phyloP scores from a whole-genome alignment of 2,797 vertebrate genomes.

The Catharus ustulatus region DNA sequence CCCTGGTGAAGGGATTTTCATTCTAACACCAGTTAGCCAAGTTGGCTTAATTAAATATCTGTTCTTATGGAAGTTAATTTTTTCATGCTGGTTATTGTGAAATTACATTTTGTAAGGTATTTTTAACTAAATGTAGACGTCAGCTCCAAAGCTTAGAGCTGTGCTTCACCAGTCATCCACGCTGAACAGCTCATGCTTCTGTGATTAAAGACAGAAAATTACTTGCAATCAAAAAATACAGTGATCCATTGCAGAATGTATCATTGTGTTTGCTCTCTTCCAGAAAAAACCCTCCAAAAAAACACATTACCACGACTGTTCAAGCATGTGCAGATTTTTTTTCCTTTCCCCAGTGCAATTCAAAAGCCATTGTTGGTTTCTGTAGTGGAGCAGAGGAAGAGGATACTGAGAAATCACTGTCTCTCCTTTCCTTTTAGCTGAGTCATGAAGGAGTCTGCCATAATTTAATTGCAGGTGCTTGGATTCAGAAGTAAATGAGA shows the following conservation, averaged over 20 bases:
- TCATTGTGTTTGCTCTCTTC: not conserved
- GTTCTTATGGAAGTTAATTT: not conserved
- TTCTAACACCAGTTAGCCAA: not conserved
- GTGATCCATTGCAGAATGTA: not conserved
- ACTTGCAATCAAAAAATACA: not conserved
- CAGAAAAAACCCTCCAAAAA: not conserved
- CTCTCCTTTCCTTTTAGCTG: slow-evolving; percentile 52
- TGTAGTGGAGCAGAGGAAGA: slow-evolving; percentile 18
- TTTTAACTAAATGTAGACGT: not conserved
- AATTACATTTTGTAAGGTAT: not conserved
- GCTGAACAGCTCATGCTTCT: not conserved
- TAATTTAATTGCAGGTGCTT: slow-evolving; percentile 59
- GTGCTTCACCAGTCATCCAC: not conserved
- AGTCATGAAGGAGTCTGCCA: slow-evolving; percentile 49
- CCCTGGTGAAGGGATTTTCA: not conserved
- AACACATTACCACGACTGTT: not conserved
- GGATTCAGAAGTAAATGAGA: slow-evolving; percentile 37
- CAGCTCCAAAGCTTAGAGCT: not conserved
- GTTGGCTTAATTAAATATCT: not conserved
- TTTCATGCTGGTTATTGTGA: not conserved
- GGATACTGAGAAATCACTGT: slow-evolving; percentile 15
- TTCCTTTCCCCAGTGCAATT: not conserved
- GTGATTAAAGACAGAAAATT: slow-evolving; percentile 4
- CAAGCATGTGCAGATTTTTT: not conserved
- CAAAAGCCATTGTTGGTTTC: slow-evolving; percentile 14